These are phyloP conservation scores for Euura saliciscinereae DNA, from an alignment of 1,140 invertebrate genomes.

Conservation along the genomic window DNA sequence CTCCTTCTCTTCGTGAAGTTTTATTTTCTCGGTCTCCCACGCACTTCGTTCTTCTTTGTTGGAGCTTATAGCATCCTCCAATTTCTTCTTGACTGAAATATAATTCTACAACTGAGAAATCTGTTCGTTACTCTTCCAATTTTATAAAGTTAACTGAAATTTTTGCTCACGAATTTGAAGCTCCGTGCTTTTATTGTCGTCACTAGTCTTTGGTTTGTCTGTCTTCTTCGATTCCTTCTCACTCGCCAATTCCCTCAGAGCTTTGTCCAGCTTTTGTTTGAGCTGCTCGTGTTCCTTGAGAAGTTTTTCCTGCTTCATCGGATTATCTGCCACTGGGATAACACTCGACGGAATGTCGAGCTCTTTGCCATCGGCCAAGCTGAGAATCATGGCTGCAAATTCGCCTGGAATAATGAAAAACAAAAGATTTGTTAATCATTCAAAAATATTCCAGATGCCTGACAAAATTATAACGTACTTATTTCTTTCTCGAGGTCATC, in stretches of 20 bases:
- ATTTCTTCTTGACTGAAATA: conserved; percentile 57
- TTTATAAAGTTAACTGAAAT: conserved; percentile 11
- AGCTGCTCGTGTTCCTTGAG: conserved; percentile 50
- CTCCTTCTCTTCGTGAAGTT: conserved; percentile 64
- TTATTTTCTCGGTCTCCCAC: conserved; percentile 63
- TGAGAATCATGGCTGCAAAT: conserved; percentile 66
- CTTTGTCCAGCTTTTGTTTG: conserved; percentile 51
- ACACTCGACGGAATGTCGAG: conserved; percentile 56
- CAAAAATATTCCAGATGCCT: neutral
- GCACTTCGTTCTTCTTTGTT: conserved; percentile 60
- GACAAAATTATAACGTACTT: conserved; percentile 54
- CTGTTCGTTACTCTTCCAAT: conserved; percentile 1
- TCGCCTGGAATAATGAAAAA: conserved; percentile 61
- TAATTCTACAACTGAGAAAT: neutral
- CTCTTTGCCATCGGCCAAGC: conserved; percentile 60
- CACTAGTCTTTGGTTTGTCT: conserved; percentile 47
- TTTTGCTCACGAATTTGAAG: conserved; percentile 36
- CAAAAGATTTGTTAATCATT: conserved; percentile 5
- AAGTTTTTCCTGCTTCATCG: conserved; percentile 46
- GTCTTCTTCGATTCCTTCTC: conserved; percentile 58
- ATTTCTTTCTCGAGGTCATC: conserved; percentile 82
- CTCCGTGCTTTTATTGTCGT: conserved; percentile 54
- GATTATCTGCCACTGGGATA: conserved; percentile 45
- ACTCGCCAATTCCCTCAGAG: conserved; percentile 49
- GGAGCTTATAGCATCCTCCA: conserved; percentile 64